Evolutionary conservation across 2,888 invertebrate species (phyloP), one percentile per base, ranked within the genome.

Genomic region (Drosophila atripex): DNA sequence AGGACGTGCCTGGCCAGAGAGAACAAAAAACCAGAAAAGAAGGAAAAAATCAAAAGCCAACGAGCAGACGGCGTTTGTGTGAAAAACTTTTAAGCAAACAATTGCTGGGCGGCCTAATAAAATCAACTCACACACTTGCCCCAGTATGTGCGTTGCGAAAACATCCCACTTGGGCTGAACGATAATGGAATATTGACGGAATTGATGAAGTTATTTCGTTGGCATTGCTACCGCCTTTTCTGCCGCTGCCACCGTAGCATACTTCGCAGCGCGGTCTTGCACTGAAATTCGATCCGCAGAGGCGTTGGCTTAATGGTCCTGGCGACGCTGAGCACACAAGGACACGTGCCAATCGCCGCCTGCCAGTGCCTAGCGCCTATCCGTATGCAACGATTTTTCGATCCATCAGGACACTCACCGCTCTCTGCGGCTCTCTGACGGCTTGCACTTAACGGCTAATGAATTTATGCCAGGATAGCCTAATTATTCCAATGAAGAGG

Each of bases 81-180:
- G 64, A 54, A 72, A 86, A 84, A 84, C 79, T 86, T 86, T 84
- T 71, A 73, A 86, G 70, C 84, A 84, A 84, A 86, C 86, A 83
- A 80, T 83, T 78, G 77, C 49, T 59, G 54, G 63, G 68, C 64
- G 72, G 80, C 77, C 80, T 76, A 79, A 85, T 85, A 82, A 82
- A 85, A 77, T 77, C 77, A 69, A 57, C 78, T 68, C 69, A 64
- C 53, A 55, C 4, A 32, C 21, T 39, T 39, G 46, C 8, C 21
- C 23, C 45, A 41, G 41, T 43, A 16, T 28, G 28, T 28, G 28
- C 9, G 28, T 28, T 28, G 28, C 28, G 7, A 11, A 41, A 16
- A 16, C 41, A 41, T 41, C 35, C 12, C 46, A 64, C 59, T 51
- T 51, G 32, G 52, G 58, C 47, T 49, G 41, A 71, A 49, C 54